Conservation (phyloP, 1,140 invertebrate species). For the Listronotus bonariensis region DNA sequence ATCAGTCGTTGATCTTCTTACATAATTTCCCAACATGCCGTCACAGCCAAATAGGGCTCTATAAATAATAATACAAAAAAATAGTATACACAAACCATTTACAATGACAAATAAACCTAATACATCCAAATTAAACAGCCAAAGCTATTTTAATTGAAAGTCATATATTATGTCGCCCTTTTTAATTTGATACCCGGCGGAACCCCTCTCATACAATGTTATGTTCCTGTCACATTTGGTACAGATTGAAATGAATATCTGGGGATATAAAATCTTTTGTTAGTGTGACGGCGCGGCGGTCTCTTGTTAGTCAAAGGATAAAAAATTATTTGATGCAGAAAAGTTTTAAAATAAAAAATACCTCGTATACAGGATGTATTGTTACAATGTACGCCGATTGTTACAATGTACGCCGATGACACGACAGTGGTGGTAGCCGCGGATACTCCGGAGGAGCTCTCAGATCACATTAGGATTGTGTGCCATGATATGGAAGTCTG, state of each 20-base stretch:
- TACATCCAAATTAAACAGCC: constrained; percentile 37
- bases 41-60: no score
- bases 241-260: constrained; percentile 33
- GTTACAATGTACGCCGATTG: no score
- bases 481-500: no score
- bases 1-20: no score
- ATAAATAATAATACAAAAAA: constrained; percentile 1
- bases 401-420: no score
- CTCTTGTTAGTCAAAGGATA: constrained; percentile 14
- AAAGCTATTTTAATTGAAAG: constrained; percentile 38
- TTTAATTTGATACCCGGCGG: constrained; percentile 19
- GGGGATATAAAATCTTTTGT: constrained; percentile 24
- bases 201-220: constrained; percentile 15
- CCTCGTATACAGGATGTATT: no score
- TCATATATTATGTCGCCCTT: constrained; percentile 31
- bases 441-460: no score
- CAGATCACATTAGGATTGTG: no score
- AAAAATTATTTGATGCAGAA: no score
- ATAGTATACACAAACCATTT: constrained; percentile 15
- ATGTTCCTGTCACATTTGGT: constrained; percentile 31
- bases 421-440: no score
- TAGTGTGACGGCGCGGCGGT: constrained; percentile 10
- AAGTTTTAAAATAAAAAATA: no score
- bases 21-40: not conserved
- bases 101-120: constrained; percentile 37